A percentile compares a stretch with the other conserved stretches of the same genome.
Evolutionary conservation across 2,888 invertebrate genomes (phyloP).

Genomic region (Rotaria macrura): DNA sequence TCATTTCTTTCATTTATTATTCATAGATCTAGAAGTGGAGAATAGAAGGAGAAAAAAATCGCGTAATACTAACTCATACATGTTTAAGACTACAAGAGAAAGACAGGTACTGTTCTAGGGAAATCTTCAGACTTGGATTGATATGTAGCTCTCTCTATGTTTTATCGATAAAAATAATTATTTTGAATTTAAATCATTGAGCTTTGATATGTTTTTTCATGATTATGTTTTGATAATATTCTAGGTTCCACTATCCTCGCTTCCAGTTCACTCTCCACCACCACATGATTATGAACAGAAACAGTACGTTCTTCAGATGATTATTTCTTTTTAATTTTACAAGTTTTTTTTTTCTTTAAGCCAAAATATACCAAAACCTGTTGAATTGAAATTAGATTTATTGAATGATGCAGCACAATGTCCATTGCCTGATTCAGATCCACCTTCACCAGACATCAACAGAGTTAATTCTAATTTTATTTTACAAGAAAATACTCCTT

Average conservation of each 20-base stretch:
- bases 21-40: too few relatives aligned
- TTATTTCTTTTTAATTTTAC: not conserved
- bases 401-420: not conserved
- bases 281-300: not conserved
- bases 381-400: not conserved
- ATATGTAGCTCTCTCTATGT: too few relatives aligned
- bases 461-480: not conserved
- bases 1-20: too few relatives aligned
- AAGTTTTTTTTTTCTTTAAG: not conserved
- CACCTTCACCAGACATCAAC: not conserved
- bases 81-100: too few relatives aligned
- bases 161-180: too few relatives aligned
- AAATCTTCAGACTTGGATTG: too few relatives aligned
- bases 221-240: not conserved
- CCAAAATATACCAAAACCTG: not conserved
- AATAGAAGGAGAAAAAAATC: too few relatives aligned
- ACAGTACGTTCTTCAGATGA: not conserved
- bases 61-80: too few relatives aligned
- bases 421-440: not conserved
- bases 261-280: not conserved
- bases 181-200: not conserved
- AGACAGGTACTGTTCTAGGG: too few relatives aligned
- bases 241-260: not conserved
- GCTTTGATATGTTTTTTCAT: too few relatives aligned
- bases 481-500: not conserved